These are phyloP conservation scores for Phataginus tetradactyla DNA, from an alignment of 2,797 vertebrate species.

Conservation along the genomic window DNA sequence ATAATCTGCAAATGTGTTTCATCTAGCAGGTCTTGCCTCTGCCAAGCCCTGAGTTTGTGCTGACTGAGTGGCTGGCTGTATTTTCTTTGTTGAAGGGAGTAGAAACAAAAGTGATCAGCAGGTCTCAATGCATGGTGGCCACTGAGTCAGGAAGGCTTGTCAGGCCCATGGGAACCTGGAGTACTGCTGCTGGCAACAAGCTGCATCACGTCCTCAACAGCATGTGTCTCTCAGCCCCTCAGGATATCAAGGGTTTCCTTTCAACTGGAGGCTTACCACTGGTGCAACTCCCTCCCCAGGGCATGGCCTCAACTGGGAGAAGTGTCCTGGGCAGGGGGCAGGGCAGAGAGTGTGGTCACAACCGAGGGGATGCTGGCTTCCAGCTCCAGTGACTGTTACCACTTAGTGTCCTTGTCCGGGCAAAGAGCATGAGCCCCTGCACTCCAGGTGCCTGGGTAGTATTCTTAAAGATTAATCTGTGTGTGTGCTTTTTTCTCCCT, in stretches of 20 bases:
- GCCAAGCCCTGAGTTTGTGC: conserved; percentile 91
- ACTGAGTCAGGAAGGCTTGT: conserved; percentile 90
- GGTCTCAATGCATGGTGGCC: conserved; percentile 90
- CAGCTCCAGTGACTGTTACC: not conserved
- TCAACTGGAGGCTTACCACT: not conserved
- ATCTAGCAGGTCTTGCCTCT: conserved; percentile 88
- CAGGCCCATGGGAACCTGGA: conserved; percentile 90
- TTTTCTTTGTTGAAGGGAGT: conserved; percentile 90
- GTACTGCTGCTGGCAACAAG: conserved; percentile 88
- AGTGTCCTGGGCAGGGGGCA: not conserved
- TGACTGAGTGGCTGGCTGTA: conserved; percentile 90
- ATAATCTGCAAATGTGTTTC: conserved; percentile 86
- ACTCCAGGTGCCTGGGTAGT: not conserved
- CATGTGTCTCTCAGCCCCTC: not conserved
- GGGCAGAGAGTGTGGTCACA: not conserved
- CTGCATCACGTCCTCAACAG: conserved; percentile 91
- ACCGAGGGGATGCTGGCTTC: not conserved
- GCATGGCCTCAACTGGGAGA: not conserved
- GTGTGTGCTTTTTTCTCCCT: not conserved
- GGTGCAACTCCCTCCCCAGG: not conserved
- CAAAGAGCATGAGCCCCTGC: not conserved
- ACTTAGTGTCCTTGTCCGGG: not conserved
- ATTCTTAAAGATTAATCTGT: conserved; percentile 16
- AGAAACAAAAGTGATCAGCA: conserved; percentile 90
- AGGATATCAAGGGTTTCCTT: not conserved